Evolutionary conservation across 2,888 invertebrate species (phyloP).

Genomic region (Nasonovia ribisnigri): DNA sequence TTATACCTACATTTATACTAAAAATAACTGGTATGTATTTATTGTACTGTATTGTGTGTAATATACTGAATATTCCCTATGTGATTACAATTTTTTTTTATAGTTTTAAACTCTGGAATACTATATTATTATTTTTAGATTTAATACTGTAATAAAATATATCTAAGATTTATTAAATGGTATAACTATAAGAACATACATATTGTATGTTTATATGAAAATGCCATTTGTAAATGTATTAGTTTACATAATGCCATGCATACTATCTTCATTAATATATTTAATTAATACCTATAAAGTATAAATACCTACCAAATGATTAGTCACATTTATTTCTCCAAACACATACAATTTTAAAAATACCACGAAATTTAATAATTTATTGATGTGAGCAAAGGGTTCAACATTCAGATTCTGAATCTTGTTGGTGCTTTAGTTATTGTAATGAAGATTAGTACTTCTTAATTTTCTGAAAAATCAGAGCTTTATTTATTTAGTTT

Average conservation of each 20-base stretch:
- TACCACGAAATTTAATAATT: background rate
- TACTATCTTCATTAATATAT: background rate
- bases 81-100: background rate
- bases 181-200: background rate
- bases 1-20: background rate
- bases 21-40: too few species aligned
- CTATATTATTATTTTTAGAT: background rate
- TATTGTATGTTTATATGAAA: background rate
- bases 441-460: background rate
- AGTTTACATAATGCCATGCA: background rate
- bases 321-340: background rate
- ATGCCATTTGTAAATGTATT: background rate
- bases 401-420: background rate
- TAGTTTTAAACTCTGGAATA: background rate
- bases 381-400: background rate
- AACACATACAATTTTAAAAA: background rate
- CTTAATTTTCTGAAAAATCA: background rate
- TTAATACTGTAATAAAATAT: background rate
- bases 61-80: background rate
- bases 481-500: conserved; percentile 23
- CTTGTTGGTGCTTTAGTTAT: background rate
- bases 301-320: background rate
- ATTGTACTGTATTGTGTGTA: too few species aligned
- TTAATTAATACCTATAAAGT: too few species aligned
- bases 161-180: background rate